These are phyloP conservation scores for Zaprionus kolodkinae DNA, from an alignment of 1,140 invertebrate species.

Conservation along the genomic window DNA sequence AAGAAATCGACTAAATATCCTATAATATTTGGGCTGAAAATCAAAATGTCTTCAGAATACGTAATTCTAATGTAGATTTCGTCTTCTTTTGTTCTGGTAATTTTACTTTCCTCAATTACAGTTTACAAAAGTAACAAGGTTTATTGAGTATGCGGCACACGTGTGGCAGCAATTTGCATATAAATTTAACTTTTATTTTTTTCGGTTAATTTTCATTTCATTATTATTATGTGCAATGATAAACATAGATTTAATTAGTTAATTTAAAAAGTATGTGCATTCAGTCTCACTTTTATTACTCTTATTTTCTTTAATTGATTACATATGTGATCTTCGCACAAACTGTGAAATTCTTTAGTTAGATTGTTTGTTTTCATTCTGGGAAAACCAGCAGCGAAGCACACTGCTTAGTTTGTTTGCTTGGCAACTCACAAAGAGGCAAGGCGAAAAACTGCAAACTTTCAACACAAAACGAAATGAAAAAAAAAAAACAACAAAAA, in stretches of 20 bases:
- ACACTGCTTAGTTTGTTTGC: neutral
- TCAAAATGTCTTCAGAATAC: too few species aligned
- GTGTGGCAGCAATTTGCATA: slow-evolving; percentile 5
- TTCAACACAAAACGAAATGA: slow-evolving; percentile 9
- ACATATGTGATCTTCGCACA: neutral
- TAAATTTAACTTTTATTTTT: neutral
- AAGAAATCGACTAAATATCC: slow-evolving; percentile 3
- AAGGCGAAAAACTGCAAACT: neutral
- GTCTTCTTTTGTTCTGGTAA: too few species aligned
- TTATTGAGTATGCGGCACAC: neutral
- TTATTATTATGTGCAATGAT: neutral
- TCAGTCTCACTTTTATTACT: too few species aligned
- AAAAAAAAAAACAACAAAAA: slow-evolving; percentile 56
- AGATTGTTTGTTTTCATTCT: neutral
- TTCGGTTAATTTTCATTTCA: neutral
- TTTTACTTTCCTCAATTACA: too few species aligned
- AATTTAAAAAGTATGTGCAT: neutral
- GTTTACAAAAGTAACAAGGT: neutral
- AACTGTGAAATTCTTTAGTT: neutral
- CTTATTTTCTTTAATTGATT: neutral
- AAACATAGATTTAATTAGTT: neutral
- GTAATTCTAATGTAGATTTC: too few species aligned
- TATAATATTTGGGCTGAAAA: neutral
- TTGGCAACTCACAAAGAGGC: neutral
- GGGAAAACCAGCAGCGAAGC: neutral